Conservation (phyloP, 2,888 invertebrate genomes). For the Drosophila prolongata region DNA sequence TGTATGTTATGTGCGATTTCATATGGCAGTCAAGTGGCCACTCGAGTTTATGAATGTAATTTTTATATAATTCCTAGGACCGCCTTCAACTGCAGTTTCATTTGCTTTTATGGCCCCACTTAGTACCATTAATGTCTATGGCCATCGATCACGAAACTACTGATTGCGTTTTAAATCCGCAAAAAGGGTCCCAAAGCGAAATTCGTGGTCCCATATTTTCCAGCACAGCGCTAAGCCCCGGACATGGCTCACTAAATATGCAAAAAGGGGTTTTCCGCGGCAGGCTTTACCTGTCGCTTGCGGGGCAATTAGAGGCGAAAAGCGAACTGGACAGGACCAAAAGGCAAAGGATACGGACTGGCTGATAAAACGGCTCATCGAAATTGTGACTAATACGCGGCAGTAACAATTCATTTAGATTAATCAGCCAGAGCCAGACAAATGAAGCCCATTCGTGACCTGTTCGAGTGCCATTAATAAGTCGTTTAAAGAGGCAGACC, state of each 20-base stretch:
- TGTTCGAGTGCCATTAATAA: conserved; percentile 43
- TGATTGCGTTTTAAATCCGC: conserved; percentile 20
- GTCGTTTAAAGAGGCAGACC: conserved; percentile 41
- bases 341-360: neutral
- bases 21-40: conserved; percentile 60
- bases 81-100: conserved; percentile 44
- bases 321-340: conserved; percentile 8
- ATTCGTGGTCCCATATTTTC: conserved; percentile 12
- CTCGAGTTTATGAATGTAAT: conserved; percentile 52
- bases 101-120: conserved; percentile 39
- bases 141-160: conserved; percentile 31
- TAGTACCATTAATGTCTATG: conserved; percentile 38
- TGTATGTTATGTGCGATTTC: conserved; percentile 41
- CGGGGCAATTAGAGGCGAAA: conserved; percentile 66
- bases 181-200: neutral
- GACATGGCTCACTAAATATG: conserved; percentile 58
- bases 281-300: conserved; percentile 62
- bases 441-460: conserved; percentile 33
- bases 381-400: conserved; percentile 66
- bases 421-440: conserved; percentile 35
- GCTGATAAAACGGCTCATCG: conserved; percentile 15
- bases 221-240: neutral
- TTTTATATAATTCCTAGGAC: conserved; percentile 40
- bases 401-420: conserved; percentile 76
- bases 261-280: conserved; percentile 48